phyloP scores from a whole-genome alignment of 2,797 vertebrate genomes.

The Sebastes hubbsi region DNA sequence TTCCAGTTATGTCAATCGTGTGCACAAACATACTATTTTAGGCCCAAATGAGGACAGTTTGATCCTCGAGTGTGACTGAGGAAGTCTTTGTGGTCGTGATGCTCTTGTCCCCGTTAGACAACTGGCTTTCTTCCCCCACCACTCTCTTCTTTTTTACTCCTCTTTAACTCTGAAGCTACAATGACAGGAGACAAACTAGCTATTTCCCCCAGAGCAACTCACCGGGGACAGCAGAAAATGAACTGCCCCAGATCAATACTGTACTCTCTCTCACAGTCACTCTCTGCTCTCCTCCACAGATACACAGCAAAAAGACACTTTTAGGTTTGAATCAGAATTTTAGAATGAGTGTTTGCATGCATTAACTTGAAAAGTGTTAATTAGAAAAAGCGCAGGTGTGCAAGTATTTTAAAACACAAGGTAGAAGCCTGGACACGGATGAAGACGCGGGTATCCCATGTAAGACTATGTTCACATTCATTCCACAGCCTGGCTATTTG shows the following conservation, averaged over 20 bases:
- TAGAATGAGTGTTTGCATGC: background rate
- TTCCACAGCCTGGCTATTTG: conserved; percentile 6
- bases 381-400: background rate
- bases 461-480: conserved; percentile 3
- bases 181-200: conserved; percentile 84
- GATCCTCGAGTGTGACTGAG: background rate
- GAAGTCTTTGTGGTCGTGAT: background rate
- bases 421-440: background rate
- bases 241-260: conserved; percentile 81
- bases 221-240: conserved; percentile 82
- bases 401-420: background rate
- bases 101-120: conserved; percentile 29
- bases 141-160: conserved; percentile 18
- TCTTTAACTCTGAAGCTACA: conserved; percentile 73
- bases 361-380: background rate
- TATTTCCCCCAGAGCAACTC: conserved; percentile 80
- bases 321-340: background rate
- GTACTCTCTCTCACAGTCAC: conserved; percentile 63
- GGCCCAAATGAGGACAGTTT: background rate
- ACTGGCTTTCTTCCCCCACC: conserved; percentile 1
- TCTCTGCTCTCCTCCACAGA: conserved; percentile 13
- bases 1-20: background rate
- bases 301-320: background rate
- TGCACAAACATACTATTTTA: background rate
- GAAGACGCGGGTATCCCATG: background rate